These are phyloP conservation scores for Ceyx cyanopectus DNA, from an alignment of 2,113 vertebrate species.

Conservation along the genomic window DNA sequence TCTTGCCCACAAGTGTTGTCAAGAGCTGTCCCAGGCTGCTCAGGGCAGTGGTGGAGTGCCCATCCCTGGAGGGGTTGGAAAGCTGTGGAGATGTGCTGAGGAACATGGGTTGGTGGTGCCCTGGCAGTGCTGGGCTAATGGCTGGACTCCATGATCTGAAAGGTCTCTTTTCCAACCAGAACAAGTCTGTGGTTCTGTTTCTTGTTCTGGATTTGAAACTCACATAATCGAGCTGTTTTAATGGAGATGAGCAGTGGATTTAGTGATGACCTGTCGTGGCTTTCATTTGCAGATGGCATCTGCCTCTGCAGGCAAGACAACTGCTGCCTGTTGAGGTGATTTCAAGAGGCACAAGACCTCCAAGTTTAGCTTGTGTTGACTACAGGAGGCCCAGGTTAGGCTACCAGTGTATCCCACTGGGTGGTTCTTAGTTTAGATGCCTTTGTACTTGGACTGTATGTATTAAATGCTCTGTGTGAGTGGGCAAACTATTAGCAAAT, in stretches of 20 bases:
- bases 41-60: background rate
- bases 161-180: background rate
- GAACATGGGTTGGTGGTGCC: background rate
- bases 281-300: background rate
- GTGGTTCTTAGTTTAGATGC: background rate
- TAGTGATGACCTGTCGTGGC: background rate
- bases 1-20: background rate
- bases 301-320: background rate
- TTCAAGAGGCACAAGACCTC: background rate
- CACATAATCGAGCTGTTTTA: accelerated
- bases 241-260: accelerated
- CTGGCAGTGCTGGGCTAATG: background rate
- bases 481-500: background rate
- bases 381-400: background rate
- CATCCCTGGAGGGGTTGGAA: background rate
- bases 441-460: background rate
- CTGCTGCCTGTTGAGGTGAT: background rate
- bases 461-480: background rate
- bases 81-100: background rate
- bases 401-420: accelerated
- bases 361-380: background rate
- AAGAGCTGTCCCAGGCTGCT: background rate
- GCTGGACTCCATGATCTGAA: background rate
- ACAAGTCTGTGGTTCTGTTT: background rate
- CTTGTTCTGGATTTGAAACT: background rate